Percentiles rank a stretch among this genome's conserved stretches.
Evolutionary conservation across 2,113 vertebrate species (phyloP).

Genomic region (Galbula dea): DNA sequence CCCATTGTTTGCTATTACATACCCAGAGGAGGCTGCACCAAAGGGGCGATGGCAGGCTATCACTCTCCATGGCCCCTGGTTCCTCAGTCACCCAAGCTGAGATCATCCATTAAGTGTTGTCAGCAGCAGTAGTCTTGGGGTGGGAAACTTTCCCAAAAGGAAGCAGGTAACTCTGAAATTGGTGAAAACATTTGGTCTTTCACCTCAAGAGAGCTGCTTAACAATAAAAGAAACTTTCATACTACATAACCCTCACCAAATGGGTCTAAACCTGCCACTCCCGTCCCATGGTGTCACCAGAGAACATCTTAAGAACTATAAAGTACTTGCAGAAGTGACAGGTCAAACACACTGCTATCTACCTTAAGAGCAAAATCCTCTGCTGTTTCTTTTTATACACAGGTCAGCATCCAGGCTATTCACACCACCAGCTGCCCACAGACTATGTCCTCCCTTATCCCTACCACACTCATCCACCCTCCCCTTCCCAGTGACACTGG

Average conservation of each 20-base stretch:
- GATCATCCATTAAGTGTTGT: not conserved
- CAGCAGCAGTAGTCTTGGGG: not conserved
- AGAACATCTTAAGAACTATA: not conserved
- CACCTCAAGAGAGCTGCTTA: not conserved
- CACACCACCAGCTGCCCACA: not conserved
- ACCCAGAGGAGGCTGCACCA: not conserved
- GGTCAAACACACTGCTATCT: not conserved
- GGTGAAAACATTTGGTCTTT: not conserved
- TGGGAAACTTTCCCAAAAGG: not conserved
- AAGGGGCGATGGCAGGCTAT: not conserved
- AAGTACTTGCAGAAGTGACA: not conserved
- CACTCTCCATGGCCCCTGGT: not conserved
- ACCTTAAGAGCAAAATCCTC: not conserved
- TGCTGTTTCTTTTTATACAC: not conserved
- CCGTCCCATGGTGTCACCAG: fast-evolving
- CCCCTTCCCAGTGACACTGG: not conserved
- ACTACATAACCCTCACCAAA: not conserved
- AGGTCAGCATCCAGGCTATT: not conserved
- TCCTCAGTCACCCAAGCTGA: not conserved
- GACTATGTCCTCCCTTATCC: not conserved
- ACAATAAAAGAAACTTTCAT: not conserved
- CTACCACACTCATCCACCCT: not conserved
- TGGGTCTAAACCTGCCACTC: not conserved
- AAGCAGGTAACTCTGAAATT: not conserved
- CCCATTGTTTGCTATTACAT: not conserved